phyloP scores from a whole-genome alignment of 2,888 invertebrate species.

The Acleris holmiana region DNA sequence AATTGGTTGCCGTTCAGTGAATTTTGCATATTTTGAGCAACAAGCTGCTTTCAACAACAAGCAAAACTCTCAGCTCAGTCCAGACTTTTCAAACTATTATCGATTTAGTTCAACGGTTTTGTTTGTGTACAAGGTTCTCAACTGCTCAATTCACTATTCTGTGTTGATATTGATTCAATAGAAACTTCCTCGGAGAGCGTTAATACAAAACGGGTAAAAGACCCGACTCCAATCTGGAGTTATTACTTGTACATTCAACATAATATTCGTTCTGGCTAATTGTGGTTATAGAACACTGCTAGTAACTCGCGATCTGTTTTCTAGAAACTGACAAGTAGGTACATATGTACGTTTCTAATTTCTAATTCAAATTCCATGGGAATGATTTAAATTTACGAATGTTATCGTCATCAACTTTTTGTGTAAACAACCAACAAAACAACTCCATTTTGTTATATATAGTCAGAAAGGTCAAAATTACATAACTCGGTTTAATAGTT shows the following conservation, averaged over 20 bases:
- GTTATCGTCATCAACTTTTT: too few species aligned
- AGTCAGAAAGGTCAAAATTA: too few species aligned
- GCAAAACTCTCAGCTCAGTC: constrained; percentile 13
- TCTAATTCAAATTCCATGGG: too few species aligned
- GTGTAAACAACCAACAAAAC: too few species aligned
- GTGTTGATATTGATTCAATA: constrained; percentile 9
- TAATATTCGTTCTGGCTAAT: constrained; percentile 1
- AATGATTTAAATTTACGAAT: too few species aligned
- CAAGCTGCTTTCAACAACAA: constrained; percentile 11
- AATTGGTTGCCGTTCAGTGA: constrained; percentile 1
- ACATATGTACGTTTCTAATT: too few species aligned
- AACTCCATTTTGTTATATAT: too few species aligned
- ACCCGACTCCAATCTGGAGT: constrained; percentile 6
- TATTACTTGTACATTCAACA: constrained; percentile 8
- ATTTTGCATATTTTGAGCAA: constrained; percentile 23
- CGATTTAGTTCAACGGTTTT: constrained; percentile 15
- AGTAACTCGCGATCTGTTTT: too few species aligned
- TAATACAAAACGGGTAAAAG: constrained; percentile 8
- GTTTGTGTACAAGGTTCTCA: constrained; percentile 15
- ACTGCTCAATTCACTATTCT: constrained; percentile 14
- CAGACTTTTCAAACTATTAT: constrained; percentile 12
- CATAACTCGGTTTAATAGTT: too few species aligned
- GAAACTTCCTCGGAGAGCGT: constrained; percentile 13
- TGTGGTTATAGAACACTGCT: background rate
- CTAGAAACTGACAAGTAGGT: too few species aligned